Evolutionary conservation across 2,113 vertebrate species (phyloP), one percentile per base, ranked within the genome.

Genomic region (Beaufortia kweichowensis): DNA sequence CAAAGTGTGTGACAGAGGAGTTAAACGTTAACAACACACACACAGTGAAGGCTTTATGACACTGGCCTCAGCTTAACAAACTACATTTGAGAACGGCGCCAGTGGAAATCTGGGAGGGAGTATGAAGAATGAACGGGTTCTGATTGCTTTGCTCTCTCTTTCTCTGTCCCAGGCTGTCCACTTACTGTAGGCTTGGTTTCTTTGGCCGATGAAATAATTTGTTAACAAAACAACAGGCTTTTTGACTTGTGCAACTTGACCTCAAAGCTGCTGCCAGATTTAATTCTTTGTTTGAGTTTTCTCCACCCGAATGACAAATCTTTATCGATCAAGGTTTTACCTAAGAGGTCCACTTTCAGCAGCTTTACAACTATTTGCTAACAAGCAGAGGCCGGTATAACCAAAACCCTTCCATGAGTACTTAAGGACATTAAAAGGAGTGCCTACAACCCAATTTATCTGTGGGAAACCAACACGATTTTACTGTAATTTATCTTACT

Each of bases 61-160:
- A 83, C 82, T 56, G 75, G 83, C 48, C 68, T 39, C 70, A 24
- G 24, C 79, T 82, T 70, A 81, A 85, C 77, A 83, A 88, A 86
- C 87, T 82, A 43, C 76, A 87, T 86, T 87, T 89, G 83, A 78
- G 55, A 69, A 39, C 63, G 86, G 88, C 78, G 81, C 85, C 85
- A 88, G 76, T 67, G 48, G 24, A 86, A 83, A 83, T 63, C 70
- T 19, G n/a, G 75, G 39, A 43, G 41, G 19, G 26, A 59, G 35
- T 9, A 55, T 7, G 33, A 43, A 72, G 53, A 17, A 28, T 24
- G 21, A 56, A 29, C 14, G 23, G 61, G 1, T 39, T 21, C 29
- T 41, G 56, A 55, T 10, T 75, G 48, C 28, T 41, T 53, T 50
- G 29, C 67, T 69, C 28, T 17, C 21, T 15, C 39, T 10, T 1